Evolutionary conservation across 1,140 invertebrate genomes (phyloP).

Genomic region (Halyomorpha halys): DNA sequence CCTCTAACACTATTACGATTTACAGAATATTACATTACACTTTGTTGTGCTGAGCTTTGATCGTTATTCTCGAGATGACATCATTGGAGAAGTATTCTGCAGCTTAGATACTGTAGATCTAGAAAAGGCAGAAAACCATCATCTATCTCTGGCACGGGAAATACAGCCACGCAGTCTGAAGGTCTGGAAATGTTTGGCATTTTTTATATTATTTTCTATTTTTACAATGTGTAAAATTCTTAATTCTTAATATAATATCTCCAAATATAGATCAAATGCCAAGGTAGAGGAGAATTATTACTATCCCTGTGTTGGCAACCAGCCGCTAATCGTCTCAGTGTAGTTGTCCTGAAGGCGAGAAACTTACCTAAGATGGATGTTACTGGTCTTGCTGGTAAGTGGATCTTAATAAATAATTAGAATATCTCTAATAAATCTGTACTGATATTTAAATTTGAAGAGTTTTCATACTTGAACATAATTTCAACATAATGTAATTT

Average conservation of each 20-base stretch:
- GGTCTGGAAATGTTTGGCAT: constrained; percentile 38
- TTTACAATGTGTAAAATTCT: too few relatives aligned
- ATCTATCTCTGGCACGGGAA: constrained; percentile 63
- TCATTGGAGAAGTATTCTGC: constrained; percentile 93
- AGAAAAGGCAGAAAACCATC: constrained; percentile 64
- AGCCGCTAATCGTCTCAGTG: constrained; percentile 74
- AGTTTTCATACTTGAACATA: too few relatives aligned
- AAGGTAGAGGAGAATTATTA: constrained; percentile 80
- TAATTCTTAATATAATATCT: too few relatives aligned
- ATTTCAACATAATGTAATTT: too few relatives aligned
- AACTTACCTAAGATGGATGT: constrained; percentile 94
- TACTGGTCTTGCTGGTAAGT: constrained; percentile 69
- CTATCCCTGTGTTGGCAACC: constrained; percentile 91
- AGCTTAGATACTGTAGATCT: constrained; percentile 68
- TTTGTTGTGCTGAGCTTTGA: constrained; percentile 95
- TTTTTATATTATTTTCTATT: too few relatives aligned
- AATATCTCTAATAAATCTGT: too few relatives aligned
- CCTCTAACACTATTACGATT: constrained; percentile 23
- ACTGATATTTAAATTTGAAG: too few relatives aligned
- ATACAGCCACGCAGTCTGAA: constrained; percentile 78
- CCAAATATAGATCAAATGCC: constrained; percentile 60
- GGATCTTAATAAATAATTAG: too few relatives aligned
- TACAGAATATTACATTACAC: constrained; percentile 73
- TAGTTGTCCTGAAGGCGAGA: constrained; percentile 83
- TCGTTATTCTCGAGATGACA: constrained; percentile 90